These are phyloP conservation scores for Neuroterus valhalla DNA, from an alignment of 1,140 invertebrate genomes.

Conservation along the genomic window DNA sequence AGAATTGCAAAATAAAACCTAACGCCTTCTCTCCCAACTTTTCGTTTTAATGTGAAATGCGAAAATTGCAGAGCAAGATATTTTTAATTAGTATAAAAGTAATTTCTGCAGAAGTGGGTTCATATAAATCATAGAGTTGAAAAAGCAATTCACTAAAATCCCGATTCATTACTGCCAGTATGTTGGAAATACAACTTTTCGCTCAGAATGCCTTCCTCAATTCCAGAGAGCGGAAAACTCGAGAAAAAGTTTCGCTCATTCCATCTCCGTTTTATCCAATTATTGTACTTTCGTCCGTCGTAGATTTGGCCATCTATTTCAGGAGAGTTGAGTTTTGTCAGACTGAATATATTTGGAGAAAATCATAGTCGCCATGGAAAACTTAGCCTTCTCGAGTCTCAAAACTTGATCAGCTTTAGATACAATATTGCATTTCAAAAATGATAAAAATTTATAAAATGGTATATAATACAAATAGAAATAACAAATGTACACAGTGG, in stretches of 20 bases:
- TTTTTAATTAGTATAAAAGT: constrained; percentile 6
- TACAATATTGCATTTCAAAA: not conserved
- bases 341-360: not conserved
- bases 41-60: too few relatives aligned
- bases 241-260: constrained; percentile 15
- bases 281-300: constrained; percentile 24
- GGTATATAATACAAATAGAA: not conserved
- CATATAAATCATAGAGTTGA: not conserved
- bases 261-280: constrained; percentile 22
- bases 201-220: constrained; percentile 5
- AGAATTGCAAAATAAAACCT: not conserved
- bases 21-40: too few relatives aligned
- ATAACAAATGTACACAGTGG: not conserved
- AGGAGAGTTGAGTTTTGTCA: constrained; percentile 19
- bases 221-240: not conserved
- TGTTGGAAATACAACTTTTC: constrained; percentile 8
- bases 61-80: too few relatives aligned
- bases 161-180: constrained; percentile 22
- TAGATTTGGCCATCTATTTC: constrained; percentile 21
- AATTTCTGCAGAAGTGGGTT: not conserved
- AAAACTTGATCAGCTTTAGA: not conserved
- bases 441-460: not conserved
- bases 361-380: not conserved
- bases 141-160: constrained; percentile 23
- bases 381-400: not conserved